Base-by-base conservation (phyloP, 2,797 vertebrate genomes). In the Tokudaia muenninki region DNA sequence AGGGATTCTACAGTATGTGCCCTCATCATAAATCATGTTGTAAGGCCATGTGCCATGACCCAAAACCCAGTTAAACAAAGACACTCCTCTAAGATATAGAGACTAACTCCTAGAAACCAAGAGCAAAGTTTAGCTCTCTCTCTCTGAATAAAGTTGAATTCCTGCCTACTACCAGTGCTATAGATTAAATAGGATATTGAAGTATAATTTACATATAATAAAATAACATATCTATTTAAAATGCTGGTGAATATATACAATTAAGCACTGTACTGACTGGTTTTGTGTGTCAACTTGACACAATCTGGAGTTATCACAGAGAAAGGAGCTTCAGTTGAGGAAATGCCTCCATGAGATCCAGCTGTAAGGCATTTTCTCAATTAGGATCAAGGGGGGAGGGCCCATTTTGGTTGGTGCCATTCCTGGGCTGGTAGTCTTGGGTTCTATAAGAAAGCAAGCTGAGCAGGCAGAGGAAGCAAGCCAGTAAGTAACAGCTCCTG, bases 91-190 rank as follows among this genome's bases (percentile, higher is more conserved):
- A 59, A 83, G 57, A 31, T 41, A 57, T 59, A 88, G 82, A 77
- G 34, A 52, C 92, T n/a, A 92, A 80, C 59, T 81, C 77, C 50
- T 41, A 84, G 70, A 75, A 95, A 55, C 72, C 14, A 59, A 75
- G 94, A 72, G 52, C 89, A 91, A 83, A 96, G 77, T 86, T 74
- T 13, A 81, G 17, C 59, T 57, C 50, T 94, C n/a, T 94, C 31
- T 81, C 82, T 77, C 57, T 92, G 37, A 83, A 24, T 87, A 92
- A 77, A 34, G 24, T 94, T 97, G 95, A 92, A 83, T 86, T 87
- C 80, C 89, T 91, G 47, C 16, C 50, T 77, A 17, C n/a, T 61
- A 59, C 17, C 22, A 16, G 21, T 13, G 34, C 12, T 78, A 21
- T 78, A 91, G 22, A 55, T 83, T 63, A 94, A 90, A 8, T 67